phyloP scores from a whole-genome alignment of 2,797 vertebrate genomes.

The Eurystomus glaucurus region DNA sequence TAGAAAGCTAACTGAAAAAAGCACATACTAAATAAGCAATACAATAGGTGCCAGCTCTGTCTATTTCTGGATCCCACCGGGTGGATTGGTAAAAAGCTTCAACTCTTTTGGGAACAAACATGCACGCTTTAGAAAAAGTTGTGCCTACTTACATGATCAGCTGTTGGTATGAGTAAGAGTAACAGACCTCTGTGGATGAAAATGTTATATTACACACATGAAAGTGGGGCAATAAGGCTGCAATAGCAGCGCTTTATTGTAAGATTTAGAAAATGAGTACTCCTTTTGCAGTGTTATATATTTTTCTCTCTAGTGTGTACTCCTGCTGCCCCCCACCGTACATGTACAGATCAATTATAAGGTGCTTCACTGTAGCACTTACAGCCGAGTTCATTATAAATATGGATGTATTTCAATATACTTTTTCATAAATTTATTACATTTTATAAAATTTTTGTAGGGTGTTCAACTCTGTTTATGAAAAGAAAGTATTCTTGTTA shows the following conservation, averaged over 20 bases:
- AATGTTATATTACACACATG: neutral
- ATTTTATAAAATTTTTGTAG: neutral
- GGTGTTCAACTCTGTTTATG: neutral
- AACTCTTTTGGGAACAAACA: neutral
- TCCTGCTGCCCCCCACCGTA: fast-evolving
- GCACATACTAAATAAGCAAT: neutral
- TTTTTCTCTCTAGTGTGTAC: neutral
- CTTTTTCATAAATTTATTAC: neutral
- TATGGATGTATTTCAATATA: neutral
- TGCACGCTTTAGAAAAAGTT: neutral
- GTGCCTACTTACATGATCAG: neutral
- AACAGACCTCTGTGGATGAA: neutral
- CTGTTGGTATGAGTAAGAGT: neutral
- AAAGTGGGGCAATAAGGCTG: neutral
- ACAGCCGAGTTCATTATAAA: neutral
- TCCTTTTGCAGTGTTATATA: neutral
- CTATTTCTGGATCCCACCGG: neutral
- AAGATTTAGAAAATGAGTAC: neutral
- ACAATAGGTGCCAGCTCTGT: neutral
- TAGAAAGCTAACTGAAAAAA: neutral
- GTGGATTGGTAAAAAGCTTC: neutral
- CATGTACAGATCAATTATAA: neutral
- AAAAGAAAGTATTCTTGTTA: neutral
- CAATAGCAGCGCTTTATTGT: neutral
- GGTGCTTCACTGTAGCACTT: neutral